Evolutionary conservation across 2,113 vertebrate species (phyloP).

Genomic region (Muscicapa adusta): DNA sequence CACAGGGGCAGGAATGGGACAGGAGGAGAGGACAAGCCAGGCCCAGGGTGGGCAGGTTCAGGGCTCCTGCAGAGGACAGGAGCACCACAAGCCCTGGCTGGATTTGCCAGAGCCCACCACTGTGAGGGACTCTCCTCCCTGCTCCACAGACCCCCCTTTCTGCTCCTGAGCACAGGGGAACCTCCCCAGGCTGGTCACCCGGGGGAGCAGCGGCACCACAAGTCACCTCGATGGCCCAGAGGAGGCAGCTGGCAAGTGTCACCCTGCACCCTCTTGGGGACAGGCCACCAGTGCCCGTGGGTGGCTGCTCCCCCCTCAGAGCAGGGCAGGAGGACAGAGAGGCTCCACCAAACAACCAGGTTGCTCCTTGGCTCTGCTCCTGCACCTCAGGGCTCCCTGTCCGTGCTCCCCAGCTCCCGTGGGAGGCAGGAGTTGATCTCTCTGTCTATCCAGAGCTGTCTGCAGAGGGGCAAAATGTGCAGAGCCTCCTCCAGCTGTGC

Average conservation of each 20-base stretch:
- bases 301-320: not conserved
- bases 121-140: not conserved
- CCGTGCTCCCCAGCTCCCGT: rapidly evolving
- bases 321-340: not conserved
- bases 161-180: rapidly evolving
- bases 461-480: not conserved
- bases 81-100: not conserved
- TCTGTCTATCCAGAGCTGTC: not conserved
- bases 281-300: rapidly evolving
- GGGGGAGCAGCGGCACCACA: rapidly evolving
- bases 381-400: not conserved
- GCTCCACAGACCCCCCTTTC: not conserved
- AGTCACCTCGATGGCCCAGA: not conserved
- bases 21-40: not conserved
- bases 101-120: not conserved
- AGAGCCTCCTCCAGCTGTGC: not conserved
- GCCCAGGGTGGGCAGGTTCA: not conserved
- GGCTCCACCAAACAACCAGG: not conserved
- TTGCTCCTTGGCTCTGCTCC: not conserved
- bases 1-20: not conserved
- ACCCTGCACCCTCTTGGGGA: not conserved
- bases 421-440: not conserved
- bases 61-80: not conserved
- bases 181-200: not conserved
- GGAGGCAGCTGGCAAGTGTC: not conserved